These are phyloP conservation scores for Glossosoma conforme DNA, from an alignment of 1,140 invertebrate genomes.

Conservation along the genomic window DNA sequence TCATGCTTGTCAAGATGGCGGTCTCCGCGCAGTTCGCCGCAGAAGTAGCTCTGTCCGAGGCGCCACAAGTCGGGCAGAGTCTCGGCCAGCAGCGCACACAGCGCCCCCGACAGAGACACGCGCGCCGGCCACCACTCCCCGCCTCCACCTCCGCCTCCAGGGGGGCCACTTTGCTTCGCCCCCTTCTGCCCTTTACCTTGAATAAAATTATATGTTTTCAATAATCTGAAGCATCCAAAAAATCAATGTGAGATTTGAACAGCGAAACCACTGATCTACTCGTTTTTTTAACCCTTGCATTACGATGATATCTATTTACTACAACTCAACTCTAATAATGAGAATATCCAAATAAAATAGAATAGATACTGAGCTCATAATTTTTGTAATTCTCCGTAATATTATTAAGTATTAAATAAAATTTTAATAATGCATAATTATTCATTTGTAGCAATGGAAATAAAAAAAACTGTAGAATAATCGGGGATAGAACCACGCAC, in stretches of 20 bases:
- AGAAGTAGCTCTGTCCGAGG: slow-evolving; percentile 85
- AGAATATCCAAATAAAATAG: too few species aligned
- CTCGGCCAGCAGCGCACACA: slow-evolving; percentile 21
- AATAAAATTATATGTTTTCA: background rate
- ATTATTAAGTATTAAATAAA: too few species aligned
- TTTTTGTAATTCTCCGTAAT: too few species aligned
- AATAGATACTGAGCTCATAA: too few species aligned
- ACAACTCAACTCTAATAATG: too few species aligned
- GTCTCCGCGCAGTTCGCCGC: slow-evolving; percentile 70
- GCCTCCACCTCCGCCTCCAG: background rate
- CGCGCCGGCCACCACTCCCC: slow-evolving; percentile 22
- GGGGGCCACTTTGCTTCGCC: background rate
- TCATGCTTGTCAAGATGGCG: slow-evolving; percentile 64
- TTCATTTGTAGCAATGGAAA: too few species aligned
- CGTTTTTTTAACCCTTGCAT: too few species aligned
- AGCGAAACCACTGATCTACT: too few species aligned
- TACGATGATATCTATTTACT: too few species aligned
- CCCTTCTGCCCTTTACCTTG: slow-evolving; percentile 23
- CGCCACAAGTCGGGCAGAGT: slow-evolving; percentile 76
- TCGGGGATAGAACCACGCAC: background rate
- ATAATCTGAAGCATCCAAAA: background rate
- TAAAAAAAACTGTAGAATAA: too few species aligned
- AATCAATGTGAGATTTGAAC: too few species aligned
- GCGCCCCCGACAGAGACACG: slow-evolving; percentile 23
- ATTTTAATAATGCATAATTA: too few species aligned